Conservation (phyloP, 2,113 vertebrate genomes). For the Suncus etruscus region DNA sequence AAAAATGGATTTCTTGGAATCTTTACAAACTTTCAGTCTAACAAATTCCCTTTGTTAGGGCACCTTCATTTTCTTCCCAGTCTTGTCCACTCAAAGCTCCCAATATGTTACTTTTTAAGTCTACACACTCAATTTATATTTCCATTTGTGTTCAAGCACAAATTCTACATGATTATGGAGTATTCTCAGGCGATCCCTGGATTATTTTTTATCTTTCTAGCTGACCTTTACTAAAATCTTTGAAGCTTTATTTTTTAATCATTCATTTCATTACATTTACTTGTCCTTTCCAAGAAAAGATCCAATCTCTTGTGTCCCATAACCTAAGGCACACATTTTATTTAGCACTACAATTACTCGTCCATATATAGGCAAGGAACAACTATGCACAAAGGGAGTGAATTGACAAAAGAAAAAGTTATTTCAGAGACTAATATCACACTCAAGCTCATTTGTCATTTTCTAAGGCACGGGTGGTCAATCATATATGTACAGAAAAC, state of each 20-base stretch:
- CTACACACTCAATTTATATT: background rate
- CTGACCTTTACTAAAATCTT: conserved; percentile 1
- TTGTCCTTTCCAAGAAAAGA: background rate
- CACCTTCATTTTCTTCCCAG: background rate
- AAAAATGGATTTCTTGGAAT: background rate
- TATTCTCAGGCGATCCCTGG: background rate
- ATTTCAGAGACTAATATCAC: background rate
- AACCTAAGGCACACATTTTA: background rate
- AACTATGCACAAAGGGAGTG: background rate
- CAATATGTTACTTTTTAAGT: background rate
- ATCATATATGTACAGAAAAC: background rate
- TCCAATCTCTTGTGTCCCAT: background rate
- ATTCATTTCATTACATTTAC: conserved; percentile 12
- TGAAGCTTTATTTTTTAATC: background rate
- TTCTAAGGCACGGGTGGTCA: background rate
- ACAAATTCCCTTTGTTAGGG: background rate
- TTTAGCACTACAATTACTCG: background rate
- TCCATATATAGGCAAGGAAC: background rate
- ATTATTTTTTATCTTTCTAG: background rate
- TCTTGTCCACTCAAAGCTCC: background rate
- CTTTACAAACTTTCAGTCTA: background rate
- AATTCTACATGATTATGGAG: background rate
- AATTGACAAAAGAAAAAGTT: background rate
- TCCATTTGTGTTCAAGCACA: background rate
- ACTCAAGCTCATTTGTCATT: background rate